Percentiles rank a stretch among this genome's conserved stretches.
Conservation (phyloP, 1,140 invertebrate species). For the Drosophila sulfurigaster region DNA sequence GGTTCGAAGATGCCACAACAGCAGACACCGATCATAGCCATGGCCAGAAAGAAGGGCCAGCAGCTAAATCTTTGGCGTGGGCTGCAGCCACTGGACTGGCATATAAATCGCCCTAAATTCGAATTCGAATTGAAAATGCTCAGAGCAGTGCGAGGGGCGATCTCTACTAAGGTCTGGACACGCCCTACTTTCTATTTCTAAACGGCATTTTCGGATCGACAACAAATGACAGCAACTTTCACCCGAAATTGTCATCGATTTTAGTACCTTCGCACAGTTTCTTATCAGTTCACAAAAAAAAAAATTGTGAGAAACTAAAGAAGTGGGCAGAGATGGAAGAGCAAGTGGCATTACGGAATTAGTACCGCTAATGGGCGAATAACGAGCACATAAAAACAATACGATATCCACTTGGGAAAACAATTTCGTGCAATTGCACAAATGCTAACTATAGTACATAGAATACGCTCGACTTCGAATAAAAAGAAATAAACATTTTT, state of each 20-base stretch:
- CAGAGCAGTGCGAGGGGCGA: neutral
- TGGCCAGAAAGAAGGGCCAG: slow-evolving; percentile 10
- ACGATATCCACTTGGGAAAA: slow-evolving; percentile 35
- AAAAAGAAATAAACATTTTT: slow-evolving; percentile 58
- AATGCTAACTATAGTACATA: slow-evolving; percentile 29
- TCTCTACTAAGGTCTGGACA: slow-evolving; percentile 32
- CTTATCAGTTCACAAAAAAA: slow-evolving; percentile 46
- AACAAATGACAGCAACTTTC: slow-evolving; percentile 59
- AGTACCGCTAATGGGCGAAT: slow-evolving; percentile 42
- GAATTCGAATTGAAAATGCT: slow-evolving; percentile 7
- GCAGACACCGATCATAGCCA: slow-evolving; percentile 12
- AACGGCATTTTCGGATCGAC: slow-evolving; percentile 52
- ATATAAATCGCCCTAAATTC: slow-evolving; percentile 70
- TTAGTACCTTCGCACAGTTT: slow-evolving; percentile 50
- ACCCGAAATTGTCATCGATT: slow-evolving; percentile 75
- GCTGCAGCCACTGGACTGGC: slow-evolving; percentile 38
- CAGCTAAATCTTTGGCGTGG: slow-evolving; percentile 11
- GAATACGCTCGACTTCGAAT: slow-evolving; percentile 9
- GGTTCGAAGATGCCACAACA: slow-evolving; percentile 39
- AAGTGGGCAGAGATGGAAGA: slow-evolving; percentile 19
- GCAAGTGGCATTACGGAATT: slow-evolving; percentile 55
- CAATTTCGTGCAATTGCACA: slow-evolving; percentile 75
- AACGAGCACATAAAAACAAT: slow-evolving; percentile 38
- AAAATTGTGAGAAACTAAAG: neutral
- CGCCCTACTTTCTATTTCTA: slow-evolving; percentile 81